Percentiles rank a stretch among this genome's conserved stretches.
Evolutionary conservation across 2,797 vertebrate genomes (phyloP).

Genomic region (Micromesistius poutassou): DNA sequence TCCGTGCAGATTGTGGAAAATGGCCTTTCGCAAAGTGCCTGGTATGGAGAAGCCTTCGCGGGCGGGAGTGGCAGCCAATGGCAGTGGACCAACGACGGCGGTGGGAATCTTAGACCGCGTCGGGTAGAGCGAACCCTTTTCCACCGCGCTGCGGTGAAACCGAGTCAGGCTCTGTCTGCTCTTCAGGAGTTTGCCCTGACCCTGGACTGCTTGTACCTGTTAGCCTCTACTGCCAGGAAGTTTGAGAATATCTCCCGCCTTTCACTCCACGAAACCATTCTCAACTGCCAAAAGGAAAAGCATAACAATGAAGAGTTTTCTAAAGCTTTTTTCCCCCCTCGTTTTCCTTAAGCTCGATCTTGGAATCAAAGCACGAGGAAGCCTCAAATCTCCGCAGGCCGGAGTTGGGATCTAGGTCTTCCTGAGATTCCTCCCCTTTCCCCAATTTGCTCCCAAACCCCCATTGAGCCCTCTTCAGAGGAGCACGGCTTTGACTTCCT

Average conservation of each 20-base stretch:
- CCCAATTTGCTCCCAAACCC: conserved; percentile 30
- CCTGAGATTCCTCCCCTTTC: conserved; percentile 36
- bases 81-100: conserved; percentile 17
- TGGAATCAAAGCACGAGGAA: conserved; percentile 45
- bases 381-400: conserved; percentile 59
- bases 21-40: conserved; percentile 57
- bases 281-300: conserved; percentile 29
- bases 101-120: conserved; percentile 32
- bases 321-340: conserved; percentile 24
- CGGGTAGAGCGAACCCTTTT: conserved; percentile 32
- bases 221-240: conserved; percentile 41
- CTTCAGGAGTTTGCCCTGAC: conserved; percentile 40
- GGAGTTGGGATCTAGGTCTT: conserved; percentile 45
- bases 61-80: conserved; percentile 49
- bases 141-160: conserved; percentile 19
- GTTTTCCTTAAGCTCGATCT: conserved; percentile 57
- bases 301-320: conserved; percentile 24
- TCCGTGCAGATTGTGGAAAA: conserved; percentile 65
- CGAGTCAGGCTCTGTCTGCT: conserved; percentile 36
- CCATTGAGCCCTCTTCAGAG: conserved; percentile 12
- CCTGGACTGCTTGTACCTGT: conserved; percentile 56
- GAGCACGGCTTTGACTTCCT: conserved; percentile 34
- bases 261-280: conserved; percentile 33
- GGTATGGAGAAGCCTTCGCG: conserved; percentile 44
- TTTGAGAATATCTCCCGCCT: conserved; percentile 36